A percentile compares a stretch with the other conserved stretches of the same genome.
Evolutionary conservation across 2,888 invertebrate species (phyloP).

Genomic region (Volucella bombylans): DNA sequence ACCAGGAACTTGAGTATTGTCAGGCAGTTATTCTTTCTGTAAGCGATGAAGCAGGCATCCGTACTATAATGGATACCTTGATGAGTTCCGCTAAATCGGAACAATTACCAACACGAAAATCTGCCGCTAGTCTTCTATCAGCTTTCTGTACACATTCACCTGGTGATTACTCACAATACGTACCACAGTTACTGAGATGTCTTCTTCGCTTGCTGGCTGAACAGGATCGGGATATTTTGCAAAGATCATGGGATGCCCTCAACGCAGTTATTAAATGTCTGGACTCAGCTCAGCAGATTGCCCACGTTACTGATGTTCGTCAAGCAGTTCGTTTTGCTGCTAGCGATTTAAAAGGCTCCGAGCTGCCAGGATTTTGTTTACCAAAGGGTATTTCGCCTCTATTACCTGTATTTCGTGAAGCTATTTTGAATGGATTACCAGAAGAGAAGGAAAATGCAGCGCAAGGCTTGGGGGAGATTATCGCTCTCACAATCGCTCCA

Average conservation of each 20-base stretch:
- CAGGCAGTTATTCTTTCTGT: slow-evolving; percentile 96
- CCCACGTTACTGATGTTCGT: slow-evolving; percentile 93
- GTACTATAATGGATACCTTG: slow-evolving; percentile 93
- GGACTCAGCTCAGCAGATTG: slow-evolving; percentile 91
- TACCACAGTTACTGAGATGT: slow-evolving; percentile 93
- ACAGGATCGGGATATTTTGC: slow-evolving; percentile 89
- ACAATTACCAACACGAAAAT: slow-evolving; percentile 87
- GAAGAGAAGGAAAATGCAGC: slow-evolving; percentile 98
- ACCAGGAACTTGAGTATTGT: slow-evolving; percentile 93
- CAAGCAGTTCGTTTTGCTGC: slow-evolving; percentile 96
- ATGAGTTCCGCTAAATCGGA: slow-evolving; percentile 89
- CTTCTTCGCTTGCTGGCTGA: slow-evolving; percentile 93
- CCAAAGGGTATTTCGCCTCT: slow-evolving; percentile 97
- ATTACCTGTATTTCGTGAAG: slow-evolving; percentile 97
- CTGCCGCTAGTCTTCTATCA: slow-evolving; percentile 93
- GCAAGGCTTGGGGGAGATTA: slow-evolving; percentile 90
- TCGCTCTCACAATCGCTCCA: slow-evolving; percentile 88
- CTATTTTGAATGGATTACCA: slow-evolving; percentile 96
- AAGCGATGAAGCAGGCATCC: slow-evolving; percentile 92
- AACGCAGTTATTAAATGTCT: slow-evolving; percentile 94
- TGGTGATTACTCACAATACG: slow-evolving; percentile 93
- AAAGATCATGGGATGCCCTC: slow-evolving; percentile 95
- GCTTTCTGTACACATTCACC: slow-evolving; percentile 95
- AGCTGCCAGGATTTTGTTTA: slow-evolving; percentile 95
- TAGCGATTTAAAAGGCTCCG: slow-evolving; percentile 90